Conservation (phyloP, 2,888 invertebrate species). For the Drosophila rubida region DNA sequence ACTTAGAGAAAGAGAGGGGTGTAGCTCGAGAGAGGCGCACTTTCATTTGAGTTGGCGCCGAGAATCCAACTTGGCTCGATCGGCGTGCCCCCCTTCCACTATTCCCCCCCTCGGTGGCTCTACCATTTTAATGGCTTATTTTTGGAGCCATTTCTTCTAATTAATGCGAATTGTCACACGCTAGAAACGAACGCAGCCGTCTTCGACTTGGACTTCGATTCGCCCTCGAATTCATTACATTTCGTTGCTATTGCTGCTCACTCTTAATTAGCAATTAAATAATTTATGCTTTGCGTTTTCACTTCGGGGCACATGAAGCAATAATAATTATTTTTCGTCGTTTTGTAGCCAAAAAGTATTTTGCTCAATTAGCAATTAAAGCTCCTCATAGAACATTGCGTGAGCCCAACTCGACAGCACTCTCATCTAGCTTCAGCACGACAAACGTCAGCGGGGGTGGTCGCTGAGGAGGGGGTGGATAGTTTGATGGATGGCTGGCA, state of each 20-base stretch:
- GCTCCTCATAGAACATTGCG: constrained; percentile 68
- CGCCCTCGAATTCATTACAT: constrained; percentile 72
- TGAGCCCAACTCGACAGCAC: constrained; percentile 44
- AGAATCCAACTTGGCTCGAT: constrained; percentile 25
- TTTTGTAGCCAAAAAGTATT: constrained; percentile 61
- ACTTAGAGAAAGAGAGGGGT: neutral
- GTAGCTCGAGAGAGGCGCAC: constrained; percentile 33
- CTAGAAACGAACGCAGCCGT: constrained; percentile 58
- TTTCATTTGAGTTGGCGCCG: constrained; percentile 51
- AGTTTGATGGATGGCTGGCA: constrained; percentile 51
- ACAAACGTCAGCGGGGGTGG: no score
- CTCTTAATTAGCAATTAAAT: constrained; percentile 81
- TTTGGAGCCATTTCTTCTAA: constrained; percentile 76
- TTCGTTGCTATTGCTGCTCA: constrained; percentile 47
- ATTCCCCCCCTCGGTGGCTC: no score
- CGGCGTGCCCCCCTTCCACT: no score
- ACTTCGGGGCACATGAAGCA: constrained; percentile 66
- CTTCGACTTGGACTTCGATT: constrained; percentile 78
- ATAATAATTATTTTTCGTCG: constrained; percentile 65
- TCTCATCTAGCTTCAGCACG: constrained; percentile 24
- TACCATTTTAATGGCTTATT: constrained; percentile 64
- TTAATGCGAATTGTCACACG: constrained; percentile 82
- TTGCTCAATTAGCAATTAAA: constrained; percentile 79
- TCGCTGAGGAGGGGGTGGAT: no score
- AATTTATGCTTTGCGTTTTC: constrained; percentile 78